Evolutionary conservation across 2,113 vertebrate genomes (phyloP), one percentile per base, ranked within the genome.

Genomic region (Serilophus lunatus): DNA sequence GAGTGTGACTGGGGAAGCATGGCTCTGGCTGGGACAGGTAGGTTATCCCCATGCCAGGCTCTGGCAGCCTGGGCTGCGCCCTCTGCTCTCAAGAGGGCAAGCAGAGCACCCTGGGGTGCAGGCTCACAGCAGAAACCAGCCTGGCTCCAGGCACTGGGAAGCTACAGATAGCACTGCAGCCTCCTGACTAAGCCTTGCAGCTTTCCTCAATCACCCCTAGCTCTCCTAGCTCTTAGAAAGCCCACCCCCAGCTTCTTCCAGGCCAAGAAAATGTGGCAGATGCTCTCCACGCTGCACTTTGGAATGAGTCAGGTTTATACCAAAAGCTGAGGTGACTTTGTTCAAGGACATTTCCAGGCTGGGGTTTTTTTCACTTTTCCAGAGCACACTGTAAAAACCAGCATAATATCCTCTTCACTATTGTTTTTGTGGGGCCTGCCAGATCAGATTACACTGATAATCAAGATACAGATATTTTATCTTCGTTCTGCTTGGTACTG

Each of bases 401-500:
- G 56, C 51, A n/a, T 11, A 90, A 69, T 29, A 92, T 19, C 24
- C 31, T 87, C 78, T 53, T 56, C 49, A 23, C 64, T 74, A 15
- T 23, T 77, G 76, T 76, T 74, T 86, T 18, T 61, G 64, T 61
- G 69, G 50, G 72, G 68, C 72, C 79, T 70, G 56, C 31, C 65
- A 50, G 80, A 49, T 86, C 90, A 86, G 76, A 82, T 90, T 90
- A 90, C 87, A 36, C 79, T 51, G 51, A 75, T 92, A 94, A 96
- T 82, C 69, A 88, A 86, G 94, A 90, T 59, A 86, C 42, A 28
- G 50, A 3, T 86, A 49, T 36, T 86, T 93, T 68, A 68, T 79
- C 76, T 93, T 88, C 75, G 76, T 66, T 75, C 76, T 60, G 28
- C 60, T 76, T 66, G 56, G 57, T 64, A 81, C 0, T 3, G 35